Evolutionary conservation across 2,113 vertebrate genomes (phyloP).

Genomic region (Oreochromis aureus): DNA sequence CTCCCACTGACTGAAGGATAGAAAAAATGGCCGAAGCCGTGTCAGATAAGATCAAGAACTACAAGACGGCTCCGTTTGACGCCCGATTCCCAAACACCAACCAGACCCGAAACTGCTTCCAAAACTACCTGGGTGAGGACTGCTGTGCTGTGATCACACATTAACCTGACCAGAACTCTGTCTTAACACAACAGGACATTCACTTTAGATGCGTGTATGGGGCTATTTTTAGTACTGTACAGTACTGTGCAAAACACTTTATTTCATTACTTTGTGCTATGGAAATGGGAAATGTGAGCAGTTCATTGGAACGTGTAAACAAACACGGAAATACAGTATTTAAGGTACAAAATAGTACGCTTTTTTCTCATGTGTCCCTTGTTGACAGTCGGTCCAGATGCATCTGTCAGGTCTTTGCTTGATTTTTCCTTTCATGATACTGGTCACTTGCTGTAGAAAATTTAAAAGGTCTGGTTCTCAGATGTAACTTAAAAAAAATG

Average conservation of each 20-base stretch:
- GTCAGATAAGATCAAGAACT: constrained; percentile 70
- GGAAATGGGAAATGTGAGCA: neutral
- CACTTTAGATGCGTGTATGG: neutral
- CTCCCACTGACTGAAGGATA: neutral
- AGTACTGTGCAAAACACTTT: neutral
- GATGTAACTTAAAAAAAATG: neutral
- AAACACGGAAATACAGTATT: neutral
- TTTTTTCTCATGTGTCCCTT: neutral
- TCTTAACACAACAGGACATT: neutral
- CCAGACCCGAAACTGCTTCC: constrained; percentile 81
- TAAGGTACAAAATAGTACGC: accelerated
- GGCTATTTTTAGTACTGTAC: neutral
- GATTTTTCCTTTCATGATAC: neutral
- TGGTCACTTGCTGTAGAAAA: neutral
- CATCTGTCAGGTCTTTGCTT: neutral
- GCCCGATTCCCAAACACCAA: constrained; percentile 81
- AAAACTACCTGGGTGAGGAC: constrained; percentile 78
- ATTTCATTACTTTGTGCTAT: neutral
- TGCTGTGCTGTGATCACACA: neutral
- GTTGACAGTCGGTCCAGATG: neutral
- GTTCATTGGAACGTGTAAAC: neutral
- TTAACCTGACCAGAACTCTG: neutral
- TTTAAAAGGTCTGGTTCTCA: neutral
- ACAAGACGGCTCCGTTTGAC: constrained; percentile 80
- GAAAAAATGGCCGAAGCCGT: constrained; percentile 65